phyloP scores from a whole-genome alignment of 2,797 vertebrate genomes.

The Arnoldichthys spilopterus region DNA sequence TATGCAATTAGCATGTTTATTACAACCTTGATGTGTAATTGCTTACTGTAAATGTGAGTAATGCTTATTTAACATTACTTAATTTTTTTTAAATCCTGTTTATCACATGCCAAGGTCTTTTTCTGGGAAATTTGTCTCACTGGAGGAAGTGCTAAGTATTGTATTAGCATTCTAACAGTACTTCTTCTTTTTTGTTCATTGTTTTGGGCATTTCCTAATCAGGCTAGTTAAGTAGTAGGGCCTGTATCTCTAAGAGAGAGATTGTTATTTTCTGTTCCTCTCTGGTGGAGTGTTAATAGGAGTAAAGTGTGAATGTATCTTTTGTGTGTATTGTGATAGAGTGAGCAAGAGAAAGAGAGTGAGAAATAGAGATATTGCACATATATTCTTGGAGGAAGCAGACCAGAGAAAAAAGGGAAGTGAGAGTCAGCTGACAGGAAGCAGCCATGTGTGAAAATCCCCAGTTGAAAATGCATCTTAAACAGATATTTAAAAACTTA shows the following conservation, averaged over 20 bases:
- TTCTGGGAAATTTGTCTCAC: constrained; percentile 46
- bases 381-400: constrained; percentile 63
- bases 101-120: neutral
- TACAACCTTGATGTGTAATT: constrained; percentile 1
- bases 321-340: constrained; percentile 26
- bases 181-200: constrained; percentile 50
- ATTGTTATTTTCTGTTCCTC: constrained; percentile 56
- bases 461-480: constrained; percentile 40
- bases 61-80: neutral
- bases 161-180: constrained; percentile 28
- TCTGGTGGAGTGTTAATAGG: constrained; percentile 30
- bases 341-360: constrained; percentile 52
- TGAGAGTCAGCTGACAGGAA: constrained; percentile 75
- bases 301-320: constrained; percentile 42
- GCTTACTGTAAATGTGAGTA: constrained; percentile 29
- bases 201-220: constrained; percentile 50
- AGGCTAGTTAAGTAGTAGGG: constrained; percentile 9
- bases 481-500: neutral
- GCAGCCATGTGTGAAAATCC: constrained; percentile 64
- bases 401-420: constrained; percentile 66
- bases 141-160: constrained; percentile 25
- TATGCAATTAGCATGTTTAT: constrained; percentile 12
- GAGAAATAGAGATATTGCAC: constrained; percentile 45
- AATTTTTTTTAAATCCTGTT: neutral
- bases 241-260: constrained; percentile 38